Evolutionary conservation across 1,140 invertebrate genomes (phyloP).

Genomic region (Dreissena polymorpha): DNA sequence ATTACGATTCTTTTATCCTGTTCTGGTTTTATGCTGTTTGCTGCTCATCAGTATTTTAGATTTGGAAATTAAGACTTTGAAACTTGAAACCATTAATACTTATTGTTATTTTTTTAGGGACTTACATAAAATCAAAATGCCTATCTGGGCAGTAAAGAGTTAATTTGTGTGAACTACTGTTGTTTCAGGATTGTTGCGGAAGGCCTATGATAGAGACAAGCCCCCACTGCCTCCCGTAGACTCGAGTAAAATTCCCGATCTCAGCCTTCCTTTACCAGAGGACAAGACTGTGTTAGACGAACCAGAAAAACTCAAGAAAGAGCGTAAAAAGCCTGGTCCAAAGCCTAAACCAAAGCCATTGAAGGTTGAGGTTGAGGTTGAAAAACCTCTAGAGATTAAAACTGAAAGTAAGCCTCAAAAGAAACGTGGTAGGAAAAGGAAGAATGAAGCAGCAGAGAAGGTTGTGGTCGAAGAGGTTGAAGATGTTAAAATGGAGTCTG

Average conservation of each 20-base stretch:
- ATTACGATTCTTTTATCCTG: too few relatives aligned
- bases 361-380: slow-evolving; percentile 43
- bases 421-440: slow-evolving; percentile 39
- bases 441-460: slow-evolving; percentile 21
- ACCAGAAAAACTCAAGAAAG: slow-evolving; percentile 37
- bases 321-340: slow-evolving; percentile 57
- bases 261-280: slow-evolving; percentile 2
- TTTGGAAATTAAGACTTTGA: too few relatives aligned
- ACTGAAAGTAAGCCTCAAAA: not conserved
- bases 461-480: slow-evolving; percentile 18
- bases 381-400: slow-evolving; percentile 54
- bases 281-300: slow-evolving; percentile 2
- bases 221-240: slow-evolving; percentile 49
- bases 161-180: not conserved
- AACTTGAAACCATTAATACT: too few relatives aligned
- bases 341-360: slow-evolving; percentile 61
- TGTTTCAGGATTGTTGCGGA: slow-evolving; percentile 50
- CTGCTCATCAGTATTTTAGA: too few relatives aligned
- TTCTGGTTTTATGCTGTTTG: too few relatives aligned
- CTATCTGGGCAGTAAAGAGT: too few relatives aligned
- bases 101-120: too few relatives aligned
- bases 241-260: slow-evolving; percentile 27
- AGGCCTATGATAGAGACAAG: slow-evolving; percentile 49
- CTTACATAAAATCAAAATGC: too few relatives aligned
- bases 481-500: not conserved